Evolutionary conservation across 2,113 vertebrate genomes (phyloP).

Genomic region (Ellobius talpinus): DNA sequence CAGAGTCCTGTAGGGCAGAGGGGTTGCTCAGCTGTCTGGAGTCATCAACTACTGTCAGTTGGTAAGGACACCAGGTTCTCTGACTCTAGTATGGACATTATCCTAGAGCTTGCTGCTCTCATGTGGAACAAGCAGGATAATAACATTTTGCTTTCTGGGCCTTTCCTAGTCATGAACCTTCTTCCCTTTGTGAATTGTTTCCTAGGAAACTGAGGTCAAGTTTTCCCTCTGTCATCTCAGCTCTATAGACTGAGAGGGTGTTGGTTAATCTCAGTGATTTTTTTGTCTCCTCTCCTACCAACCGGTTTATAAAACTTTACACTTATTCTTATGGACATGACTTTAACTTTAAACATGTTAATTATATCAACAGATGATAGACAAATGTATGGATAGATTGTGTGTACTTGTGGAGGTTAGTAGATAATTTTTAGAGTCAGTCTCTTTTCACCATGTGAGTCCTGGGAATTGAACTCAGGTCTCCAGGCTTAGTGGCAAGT

Average conservation of each 20-base stretch:
- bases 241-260: neutral
- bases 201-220: neutral
- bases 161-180: conserved; percentile 73
- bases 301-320: neutral
- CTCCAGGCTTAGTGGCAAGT: neutral
- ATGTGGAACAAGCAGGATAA: neutral
- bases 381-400: neutral
- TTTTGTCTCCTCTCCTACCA: neutral
- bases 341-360: neutral
- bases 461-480: neutral
- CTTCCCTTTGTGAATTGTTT: conserved; percentile 77
- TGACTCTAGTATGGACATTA: neutral
- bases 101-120: neutral
- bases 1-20: neutral
- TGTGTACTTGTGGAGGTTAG: neutral
- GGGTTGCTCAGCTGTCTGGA: neutral
- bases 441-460: neutral
- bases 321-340: neutral
- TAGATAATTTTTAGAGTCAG: neutral
- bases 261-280: neutral
- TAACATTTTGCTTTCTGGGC: conserved; percentile 66
- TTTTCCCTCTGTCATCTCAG: neutral
- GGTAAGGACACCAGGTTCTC: neutral
- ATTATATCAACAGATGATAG: neutral
- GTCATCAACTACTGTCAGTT: neutral